Evolutionary conservation across 2,888 invertebrate genomes (phyloP).

Genomic region (Pilophorus perplexus): DNA sequence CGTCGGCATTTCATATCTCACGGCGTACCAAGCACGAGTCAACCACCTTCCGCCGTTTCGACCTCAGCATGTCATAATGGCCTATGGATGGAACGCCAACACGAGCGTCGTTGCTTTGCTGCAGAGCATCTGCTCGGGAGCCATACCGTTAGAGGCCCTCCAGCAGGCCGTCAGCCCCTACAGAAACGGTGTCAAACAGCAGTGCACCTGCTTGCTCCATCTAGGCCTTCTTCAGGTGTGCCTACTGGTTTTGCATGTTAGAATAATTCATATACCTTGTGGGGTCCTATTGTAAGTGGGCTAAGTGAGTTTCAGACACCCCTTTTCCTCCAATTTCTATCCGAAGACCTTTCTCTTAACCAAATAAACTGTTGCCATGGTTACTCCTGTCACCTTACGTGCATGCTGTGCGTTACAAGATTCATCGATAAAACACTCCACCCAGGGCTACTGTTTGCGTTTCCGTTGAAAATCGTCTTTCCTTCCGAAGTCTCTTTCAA

Average conservation of each 20-base stretch:
- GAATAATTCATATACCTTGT: no score
- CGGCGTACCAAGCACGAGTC: no score
- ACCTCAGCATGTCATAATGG: slow-evolving; percentile 30
- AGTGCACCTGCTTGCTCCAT: slow-evolving; percentile 50
- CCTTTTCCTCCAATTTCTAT: background rate
- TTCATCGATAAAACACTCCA: slow-evolving; percentile 34
- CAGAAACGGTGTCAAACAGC: slow-evolving; percentile 49
- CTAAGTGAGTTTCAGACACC: background rate
- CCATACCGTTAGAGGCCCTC: slow-evolving; percentile 29
- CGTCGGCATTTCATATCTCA: no score
- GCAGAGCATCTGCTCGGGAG: slow-evolving; percentile 45
- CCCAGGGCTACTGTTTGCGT: no score
- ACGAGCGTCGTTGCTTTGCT: slow-evolving; percentile 44
- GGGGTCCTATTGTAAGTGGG: background rate
- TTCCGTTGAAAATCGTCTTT: no score
- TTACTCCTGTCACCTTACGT: slow-evolving; percentile 34
- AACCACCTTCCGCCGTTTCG: no score
- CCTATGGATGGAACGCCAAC: slow-evolving; percentile 36
- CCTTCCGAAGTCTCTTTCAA: no score
- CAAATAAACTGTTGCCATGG: slow-evolving; percentile 33
- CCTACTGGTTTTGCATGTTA: no score
- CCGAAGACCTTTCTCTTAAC: slow-evolving; percentile 22
- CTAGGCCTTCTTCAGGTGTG: slow-evolving; percentile 50
- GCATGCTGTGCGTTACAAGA: slow-evolving; percentile 35
- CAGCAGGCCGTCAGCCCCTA: slow-evolving; percentile 43